Base-by-base conservation (phyloP, 2,797 vertebrate species). In the Kryptolebias ocellatus region DNA sequence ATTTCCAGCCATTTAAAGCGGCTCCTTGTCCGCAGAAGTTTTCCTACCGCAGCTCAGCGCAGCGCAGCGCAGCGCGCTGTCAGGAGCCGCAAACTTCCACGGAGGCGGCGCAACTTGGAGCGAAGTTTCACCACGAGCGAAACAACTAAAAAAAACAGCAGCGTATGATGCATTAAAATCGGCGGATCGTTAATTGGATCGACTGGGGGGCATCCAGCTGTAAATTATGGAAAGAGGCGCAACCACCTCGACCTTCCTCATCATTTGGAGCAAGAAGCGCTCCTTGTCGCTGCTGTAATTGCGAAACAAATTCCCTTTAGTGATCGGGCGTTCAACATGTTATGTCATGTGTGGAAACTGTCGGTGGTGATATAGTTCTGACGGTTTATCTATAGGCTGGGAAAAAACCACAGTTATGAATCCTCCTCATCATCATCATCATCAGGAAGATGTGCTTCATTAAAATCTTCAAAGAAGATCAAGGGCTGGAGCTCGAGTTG, bases 71-170 rank as follows among this genome's bases (percentile, higher is more conserved):
- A 58, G 49, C 11, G 1, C 53, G 47, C 63, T 67, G 79, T 66
- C 76, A 87, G 81, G 79, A 85, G 80, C 71, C 56, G 67, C 67
- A 64, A 85, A 87, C 60, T 83, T 76, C 31, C n/a, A 24, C 27
- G n/a, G 11, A 7, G 72, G 14, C 53, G 64, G 31, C 27, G 64
- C 61, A 70, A 79, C 63, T 78, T 68, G 12, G 31, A 29, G 51
- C 42, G 20, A 46, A 69, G 37, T 71, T 68, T 49, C 42, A 49
- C 24, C 1, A n/a, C 2, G 18, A 16, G 8, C 16, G 1, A 15
- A 28, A 24, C 31, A 44, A 4, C 11, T 15, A 0, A 37, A 1
- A 1, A 16, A 46, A 37, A 68, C 29, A 28, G 46, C 24, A 20
- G 53, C 45, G 20, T 2, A 17, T 37, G 45, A 24, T 62, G 1